Conservation (phyloP, 1,140 invertebrate species). For the Augochlora pura region DNA sequence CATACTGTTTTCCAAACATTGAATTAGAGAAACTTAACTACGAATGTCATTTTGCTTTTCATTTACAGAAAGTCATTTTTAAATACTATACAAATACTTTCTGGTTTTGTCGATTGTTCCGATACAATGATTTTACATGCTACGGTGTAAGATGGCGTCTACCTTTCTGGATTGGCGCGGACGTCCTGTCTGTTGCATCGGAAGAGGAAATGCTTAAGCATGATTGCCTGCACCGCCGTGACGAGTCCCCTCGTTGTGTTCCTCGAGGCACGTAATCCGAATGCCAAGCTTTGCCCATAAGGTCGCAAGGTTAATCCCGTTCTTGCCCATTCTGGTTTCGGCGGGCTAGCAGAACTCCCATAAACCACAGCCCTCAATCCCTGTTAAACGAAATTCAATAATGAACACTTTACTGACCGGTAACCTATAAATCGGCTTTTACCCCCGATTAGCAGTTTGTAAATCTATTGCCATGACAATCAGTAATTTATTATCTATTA, state of each 20-base stretch:
- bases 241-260: conserved; percentile 85
- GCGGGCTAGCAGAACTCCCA: conserved; percentile 82
- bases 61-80: no score
- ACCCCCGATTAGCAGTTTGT: no score
- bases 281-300: conserved; percentile 81
- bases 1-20: no score
- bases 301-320: conserved; percentile 83
- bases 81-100: no score
- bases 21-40: no score
- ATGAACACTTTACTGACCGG: neutral
- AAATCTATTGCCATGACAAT: no score
- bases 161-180: conserved; percentile 80
- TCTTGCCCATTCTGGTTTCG: conserved; percentile 83
- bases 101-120: no score
- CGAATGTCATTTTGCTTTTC: no score
- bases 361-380: conserved; percentile 82
- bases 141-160: neutral
- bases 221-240: conserved; percentile 84
- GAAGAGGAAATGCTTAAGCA: conserved; percentile 86
- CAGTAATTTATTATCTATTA: no score
- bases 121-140: no score
- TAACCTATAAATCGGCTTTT: no score
- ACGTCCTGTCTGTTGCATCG: conserved; percentile 80
- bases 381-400: conserved; percentile 66
- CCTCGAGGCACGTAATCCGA: conserved; percentile 82